Evolutionary conservation across 2,797 vertebrate genomes (phyloP).

Genomic region (Okamejei kenojei): DNA sequence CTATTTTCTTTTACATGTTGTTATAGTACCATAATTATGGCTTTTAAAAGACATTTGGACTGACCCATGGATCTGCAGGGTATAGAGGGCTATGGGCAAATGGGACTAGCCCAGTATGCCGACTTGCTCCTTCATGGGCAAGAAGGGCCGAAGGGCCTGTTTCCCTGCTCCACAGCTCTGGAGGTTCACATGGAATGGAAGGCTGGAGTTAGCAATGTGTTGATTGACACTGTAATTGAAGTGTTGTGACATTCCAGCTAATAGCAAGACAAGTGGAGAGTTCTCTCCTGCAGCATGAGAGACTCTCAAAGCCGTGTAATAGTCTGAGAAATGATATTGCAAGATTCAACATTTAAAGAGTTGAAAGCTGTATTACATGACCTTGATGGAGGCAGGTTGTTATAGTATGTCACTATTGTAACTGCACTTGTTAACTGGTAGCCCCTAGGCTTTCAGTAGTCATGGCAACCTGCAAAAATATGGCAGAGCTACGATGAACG

Average conservation of each 20-base stretch:
- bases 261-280: neutral
- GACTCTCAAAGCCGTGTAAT: neutral
- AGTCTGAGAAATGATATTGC: neutral
- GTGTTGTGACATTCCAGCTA: neutral
- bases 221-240: neutral
- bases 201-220: neutral
- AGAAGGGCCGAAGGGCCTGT: no score
- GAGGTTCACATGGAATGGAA: no score
- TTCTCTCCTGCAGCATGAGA: neutral
- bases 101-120: no score
- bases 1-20: no score
- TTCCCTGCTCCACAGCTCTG: no score
- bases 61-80: no score
- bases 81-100: no score
- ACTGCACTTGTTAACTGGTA: neutral
- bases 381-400: constrained; percentile 11
- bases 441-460: neutral
- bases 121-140: no score
- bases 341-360: constrained; percentile 16
- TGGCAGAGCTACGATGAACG: neutral
- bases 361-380: constrained; percentile 25
- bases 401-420: neutral
- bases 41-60: no score
- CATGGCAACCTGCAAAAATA: neutral
- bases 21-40: no score